These are phyloP conservation scores for Pegoplata infirma DNA, from an alignment of 2,888 invertebrate species.

Conservation along the genomic window DNA sequence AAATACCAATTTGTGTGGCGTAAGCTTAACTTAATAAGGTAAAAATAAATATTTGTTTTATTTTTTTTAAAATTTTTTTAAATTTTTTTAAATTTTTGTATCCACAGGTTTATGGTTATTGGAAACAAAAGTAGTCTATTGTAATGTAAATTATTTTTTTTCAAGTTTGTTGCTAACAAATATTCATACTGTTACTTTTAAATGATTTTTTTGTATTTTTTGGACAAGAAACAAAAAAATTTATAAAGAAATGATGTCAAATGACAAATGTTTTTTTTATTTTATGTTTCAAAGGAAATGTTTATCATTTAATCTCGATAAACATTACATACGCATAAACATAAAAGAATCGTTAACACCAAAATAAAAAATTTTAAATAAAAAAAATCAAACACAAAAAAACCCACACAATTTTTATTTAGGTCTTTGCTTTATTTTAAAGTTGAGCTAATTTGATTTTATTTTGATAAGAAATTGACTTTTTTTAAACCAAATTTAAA, in stretches of 20 bases:
- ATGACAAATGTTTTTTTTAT: background rate
- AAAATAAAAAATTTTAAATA: too few species aligned
- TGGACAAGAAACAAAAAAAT: background rate
- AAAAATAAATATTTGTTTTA: background rate
- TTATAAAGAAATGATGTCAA: background rate
- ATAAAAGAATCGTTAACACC: slow-evolving; percentile 10
- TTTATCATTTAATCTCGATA: slow-evolving; percentile 33
- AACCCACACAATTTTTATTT: slow-evolving; percentile 18
- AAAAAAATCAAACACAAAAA: too few species aligned
- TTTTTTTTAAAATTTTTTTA: too few species aligned
- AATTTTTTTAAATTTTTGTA: background rate
- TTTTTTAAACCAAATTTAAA: background rate
- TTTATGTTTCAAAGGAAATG: background rate
- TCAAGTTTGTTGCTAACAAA: background rate
- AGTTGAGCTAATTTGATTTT: slow-evolving; percentile 33
- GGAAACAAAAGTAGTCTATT: background rate
- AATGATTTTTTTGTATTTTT: too few species aligned
- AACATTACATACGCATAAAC: slow-evolving; percentile 8
- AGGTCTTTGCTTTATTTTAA: background rate
- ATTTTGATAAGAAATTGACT: slow-evolving; percentile 22
- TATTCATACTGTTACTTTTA: background rate
- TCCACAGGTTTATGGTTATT: background rate
- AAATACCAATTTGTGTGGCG: slow-evolving; percentile 12
- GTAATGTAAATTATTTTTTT: slow-evolving; percentile 6
- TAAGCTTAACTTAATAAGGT: slow-evolving; percentile 9